Evolutionary conservation across 2,113 vertebrate genomes (phyloP).

Genomic region (Cyphomyrus discorhynchus): DNA sequence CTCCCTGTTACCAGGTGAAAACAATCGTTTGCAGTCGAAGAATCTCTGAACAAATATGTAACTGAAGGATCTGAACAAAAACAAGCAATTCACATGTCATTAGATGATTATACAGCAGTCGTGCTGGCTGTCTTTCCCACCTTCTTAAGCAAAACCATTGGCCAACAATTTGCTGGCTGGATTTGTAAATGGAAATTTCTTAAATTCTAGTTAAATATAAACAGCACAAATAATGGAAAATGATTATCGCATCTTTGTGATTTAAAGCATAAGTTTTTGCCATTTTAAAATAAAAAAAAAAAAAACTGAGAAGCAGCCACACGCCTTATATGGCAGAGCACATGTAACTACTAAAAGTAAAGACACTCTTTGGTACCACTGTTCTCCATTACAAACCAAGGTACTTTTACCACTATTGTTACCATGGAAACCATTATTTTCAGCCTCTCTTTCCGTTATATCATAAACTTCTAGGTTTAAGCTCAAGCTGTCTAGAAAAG

Average conservation of each 20-base stretch:
- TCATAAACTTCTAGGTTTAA: neutral
- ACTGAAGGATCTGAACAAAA: neutral
- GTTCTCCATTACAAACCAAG: neutral
- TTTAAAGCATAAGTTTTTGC: neutral
- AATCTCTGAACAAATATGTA: neutral
- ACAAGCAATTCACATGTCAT: neutral
- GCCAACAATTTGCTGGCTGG: neutral
- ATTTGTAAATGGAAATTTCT: neutral
- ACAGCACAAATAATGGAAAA: neutral
- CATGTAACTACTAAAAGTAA: neutral
- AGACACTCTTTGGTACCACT: neutral
- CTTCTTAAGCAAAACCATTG: neutral
- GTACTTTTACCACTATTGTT: neutral
- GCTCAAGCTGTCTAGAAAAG: neutral
- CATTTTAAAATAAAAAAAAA: neutral
- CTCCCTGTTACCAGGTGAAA: conserved; percentile 60
- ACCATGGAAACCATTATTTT: neutral
- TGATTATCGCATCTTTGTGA: neutral
- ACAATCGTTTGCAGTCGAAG: neutral
- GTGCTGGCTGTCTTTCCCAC: neutral
- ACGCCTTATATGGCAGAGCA: neutral
- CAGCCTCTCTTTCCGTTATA: neutral
- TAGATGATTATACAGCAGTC: neutral
- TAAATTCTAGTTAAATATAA: neutral
- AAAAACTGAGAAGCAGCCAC: neutral